Conservation (phyloP, 2,888 invertebrate genomes). For the Euspilapteryx auroguttella region DNA sequence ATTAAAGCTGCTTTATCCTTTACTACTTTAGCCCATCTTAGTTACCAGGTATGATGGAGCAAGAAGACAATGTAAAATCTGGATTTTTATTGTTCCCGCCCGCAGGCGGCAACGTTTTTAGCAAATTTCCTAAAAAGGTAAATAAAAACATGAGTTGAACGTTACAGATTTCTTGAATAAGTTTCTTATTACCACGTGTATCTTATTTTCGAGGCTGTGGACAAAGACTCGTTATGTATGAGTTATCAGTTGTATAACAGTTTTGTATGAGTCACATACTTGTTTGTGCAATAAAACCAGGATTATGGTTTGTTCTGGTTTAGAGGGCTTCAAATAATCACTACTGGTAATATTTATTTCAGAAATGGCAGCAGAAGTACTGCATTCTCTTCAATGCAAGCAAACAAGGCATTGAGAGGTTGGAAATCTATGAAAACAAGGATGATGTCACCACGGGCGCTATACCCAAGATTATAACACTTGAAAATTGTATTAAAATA, state of each 20-base stretch:
- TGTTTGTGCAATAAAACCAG: too few species aligned
- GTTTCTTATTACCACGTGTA: too few species aligned
- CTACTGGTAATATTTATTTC: too few species aligned
- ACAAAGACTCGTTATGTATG: too few species aligned
- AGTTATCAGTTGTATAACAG: too few species aligned
- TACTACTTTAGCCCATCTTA: too few species aligned
- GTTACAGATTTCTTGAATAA: too few species aligned
- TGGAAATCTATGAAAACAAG: conserved; percentile 83
- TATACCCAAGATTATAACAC: conserved; percentile 75
- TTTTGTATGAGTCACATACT: too few species aligned
- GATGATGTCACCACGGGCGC: conserved; percentile 67
- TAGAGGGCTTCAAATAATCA: too few species aligned
- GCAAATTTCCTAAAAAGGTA: conserved; percentile 77
- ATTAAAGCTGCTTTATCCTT: too few species aligned
- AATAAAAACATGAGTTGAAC: background rate
- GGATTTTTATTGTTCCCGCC: conserved; percentile 81
- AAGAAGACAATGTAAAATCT: conserved; percentile 72
- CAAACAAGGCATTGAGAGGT: conserved; percentile 81
- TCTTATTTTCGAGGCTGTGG: too few species aligned
- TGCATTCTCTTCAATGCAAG: conserved; percentile 80
- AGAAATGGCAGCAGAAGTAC: conserved; percentile 86
- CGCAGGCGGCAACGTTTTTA: conserved; percentile 63
- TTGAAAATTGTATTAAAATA: conserved; percentile 88
- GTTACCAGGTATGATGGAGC: conserved; percentile 75
- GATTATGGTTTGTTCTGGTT: too few species aligned